phyloP scores from a whole-genome alignment of 2,888 invertebrate species.

The Caenorhabditis auriculariae region DNA sequence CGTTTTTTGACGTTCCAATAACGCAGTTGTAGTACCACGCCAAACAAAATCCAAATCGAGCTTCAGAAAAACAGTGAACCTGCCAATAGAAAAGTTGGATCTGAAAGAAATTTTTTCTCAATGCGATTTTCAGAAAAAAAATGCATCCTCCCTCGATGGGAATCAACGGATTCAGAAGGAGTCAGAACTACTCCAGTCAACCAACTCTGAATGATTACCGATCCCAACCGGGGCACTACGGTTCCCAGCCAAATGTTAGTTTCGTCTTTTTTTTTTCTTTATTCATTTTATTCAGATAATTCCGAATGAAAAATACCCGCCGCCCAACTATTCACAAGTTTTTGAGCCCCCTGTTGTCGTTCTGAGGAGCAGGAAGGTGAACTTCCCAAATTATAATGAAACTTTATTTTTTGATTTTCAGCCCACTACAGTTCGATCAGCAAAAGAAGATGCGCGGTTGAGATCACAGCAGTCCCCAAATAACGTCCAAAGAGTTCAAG shows the following conservation, averaged over 20 bases:
- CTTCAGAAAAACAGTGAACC: no score
- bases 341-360: neutral
- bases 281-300: no score
- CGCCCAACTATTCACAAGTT: no score
- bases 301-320: no score
- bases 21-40: no score
- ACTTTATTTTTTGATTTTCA: constrained; percentile 9
- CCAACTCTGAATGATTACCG: constrained; percentile 35
- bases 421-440: constrained; percentile 41
- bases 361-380: neutral
- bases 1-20: no score
- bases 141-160: constrained; percentile 48
- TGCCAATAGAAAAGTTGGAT: no score
- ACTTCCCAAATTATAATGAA: constrained; percentile 17
- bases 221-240: constrained; percentile 21
- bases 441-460: constrained; percentile 46
- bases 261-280: no score
- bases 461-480: constrained; percentile 38
- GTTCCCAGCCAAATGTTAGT: constrained; percentile 30
- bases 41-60: no score
- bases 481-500: constrained; percentile 37
- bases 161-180: constrained; percentile 45
- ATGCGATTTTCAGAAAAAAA: no score
- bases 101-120: no score
- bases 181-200: constrained; percentile 33